Evolutionary conservation across 2,888 invertebrate genomes (phyloP).

Genomic region (Sarcophaga carnaria): DNA sequence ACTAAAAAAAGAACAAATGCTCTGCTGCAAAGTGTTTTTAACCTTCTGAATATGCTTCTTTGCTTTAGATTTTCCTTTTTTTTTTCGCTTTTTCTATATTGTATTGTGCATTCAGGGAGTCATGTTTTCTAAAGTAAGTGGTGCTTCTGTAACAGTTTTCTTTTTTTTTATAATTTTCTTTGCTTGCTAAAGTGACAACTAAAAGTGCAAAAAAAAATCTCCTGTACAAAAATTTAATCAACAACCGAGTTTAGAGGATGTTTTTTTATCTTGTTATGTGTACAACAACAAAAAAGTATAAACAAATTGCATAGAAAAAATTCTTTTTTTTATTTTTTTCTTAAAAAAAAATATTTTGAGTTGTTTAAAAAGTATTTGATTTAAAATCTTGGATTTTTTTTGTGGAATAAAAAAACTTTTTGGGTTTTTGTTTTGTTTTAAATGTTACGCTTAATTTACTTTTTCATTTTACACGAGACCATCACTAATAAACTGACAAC

Average conservation of each 20-base stretch:
- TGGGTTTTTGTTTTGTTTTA: not conserved
- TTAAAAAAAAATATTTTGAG: no score
- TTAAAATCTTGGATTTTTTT: not conserved
- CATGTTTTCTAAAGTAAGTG: conserved; percentile 67
- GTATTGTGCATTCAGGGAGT: conserved; percentile 54
- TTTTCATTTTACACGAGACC: conserved; percentile 25
- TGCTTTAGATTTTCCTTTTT: not conserved
- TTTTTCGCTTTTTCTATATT: conserved; percentile 20
- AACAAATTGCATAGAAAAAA: not conserved
- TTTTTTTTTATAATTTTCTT: not conserved
- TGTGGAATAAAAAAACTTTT: not conserved
- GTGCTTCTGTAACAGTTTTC: conserved; percentile 23
- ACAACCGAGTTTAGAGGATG: conserved; percentile 55
- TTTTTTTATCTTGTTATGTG: conserved; percentile 32
- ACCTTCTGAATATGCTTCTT: conserved; percentile 65
- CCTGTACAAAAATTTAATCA: conserved; percentile 67
- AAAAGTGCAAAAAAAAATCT: conserved; percentile 26
- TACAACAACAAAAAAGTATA: conserved; percentile 28
- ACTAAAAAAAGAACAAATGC: not conserved
- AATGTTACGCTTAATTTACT: conserved; percentile 28
- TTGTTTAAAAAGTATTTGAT: not conserved
- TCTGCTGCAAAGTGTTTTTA: conserved; percentile 66
- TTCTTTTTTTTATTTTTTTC: not conserved
- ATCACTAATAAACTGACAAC: conserved; percentile 35
- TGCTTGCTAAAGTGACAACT: conserved; percentile 59